Conservation (phyloP, 2,888 invertebrate genomes). For the Diplolepis rosae region DNA sequence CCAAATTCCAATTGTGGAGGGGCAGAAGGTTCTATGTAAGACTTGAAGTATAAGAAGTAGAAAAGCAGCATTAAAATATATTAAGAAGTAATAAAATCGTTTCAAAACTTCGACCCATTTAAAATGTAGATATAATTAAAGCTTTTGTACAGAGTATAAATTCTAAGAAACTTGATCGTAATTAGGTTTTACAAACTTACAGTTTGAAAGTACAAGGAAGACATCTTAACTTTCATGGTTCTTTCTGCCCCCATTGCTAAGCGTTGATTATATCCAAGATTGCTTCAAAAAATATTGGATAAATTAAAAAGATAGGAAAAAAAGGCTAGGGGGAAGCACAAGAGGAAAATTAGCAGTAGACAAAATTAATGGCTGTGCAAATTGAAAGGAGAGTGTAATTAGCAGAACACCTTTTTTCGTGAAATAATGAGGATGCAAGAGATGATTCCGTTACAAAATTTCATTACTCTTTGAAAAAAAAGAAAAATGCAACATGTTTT, state of each 20-base stretch:
- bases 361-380: constrained; percentile 1
- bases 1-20: no score
- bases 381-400: constrained; percentile 27
- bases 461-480: constrained; percentile 2
- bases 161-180: background rate
- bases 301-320: background rate
- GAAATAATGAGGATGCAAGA: constrained; percentile 2
- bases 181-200: constrained; percentile 13
- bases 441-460: constrained; percentile 20
- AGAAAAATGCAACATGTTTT: constrained; percentile 1
- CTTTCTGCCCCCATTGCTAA: background rate
- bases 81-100: no score
- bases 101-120: no score
- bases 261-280: background rate
- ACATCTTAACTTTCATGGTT: background rate
- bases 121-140: background rate
- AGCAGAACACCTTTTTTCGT: background rate
- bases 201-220: background rate
- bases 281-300: background rate
- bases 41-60: no score
- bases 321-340: background rate
- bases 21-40: no score
- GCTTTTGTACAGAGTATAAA: background rate
- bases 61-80: no score
- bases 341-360: constrained; percentile 10